Base-by-base conservation (phyloP, 2,113 vertebrate genomes). In the Todiramphus chloris region DNA sequence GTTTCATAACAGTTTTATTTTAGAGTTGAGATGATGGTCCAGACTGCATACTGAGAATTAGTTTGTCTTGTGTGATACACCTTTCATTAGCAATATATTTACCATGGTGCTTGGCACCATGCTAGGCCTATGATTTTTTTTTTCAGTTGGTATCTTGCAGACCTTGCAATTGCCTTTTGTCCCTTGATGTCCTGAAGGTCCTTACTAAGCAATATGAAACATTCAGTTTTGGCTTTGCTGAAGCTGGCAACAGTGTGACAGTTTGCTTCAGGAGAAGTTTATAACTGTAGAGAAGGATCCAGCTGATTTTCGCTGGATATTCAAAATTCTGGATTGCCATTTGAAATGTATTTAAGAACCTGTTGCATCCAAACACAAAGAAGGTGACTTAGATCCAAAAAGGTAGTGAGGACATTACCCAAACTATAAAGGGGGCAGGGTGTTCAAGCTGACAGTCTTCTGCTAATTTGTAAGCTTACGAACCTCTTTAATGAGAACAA, bases 1-100 rank as follows among this genome's bases (percentile, higher is more conserved):
- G 60, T 90, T 96, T 96, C 35, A 11, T 83, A 90, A 72, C 46
- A 41, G 64, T 33, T 62, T 86, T 85, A 62, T 76, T 95, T 91
- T 58, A 44, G 21, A 83, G 80, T 6, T n/a, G 35, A 78, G 44
- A 37, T 75, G 39, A 53, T 64, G 62, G 62, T 59, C 44, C 15
- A 46, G 62, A n/a, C 70, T 94, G 33, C 1, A 0, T 77, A 31
- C 48, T 75, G 66, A 89, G 64, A n/a, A 41, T 62, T 58, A 28
- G 60, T 93, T 93, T 93, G 63, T 69, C 78, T 74, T 60, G 60
- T 88, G 72, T 74, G 76, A 24, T 86, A 58, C 18, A 80, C 33
- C 53, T 94, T 81, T 83, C 64, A 70, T 87, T 79, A 90, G 78
- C 41, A 85, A 43, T 59, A 67, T 73, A 58, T 92, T 90, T 80